phyloP scores from a whole-genome alignment of 2,113 vertebrate genomes.

The Daphoenositta chrysoptera region DNA sequence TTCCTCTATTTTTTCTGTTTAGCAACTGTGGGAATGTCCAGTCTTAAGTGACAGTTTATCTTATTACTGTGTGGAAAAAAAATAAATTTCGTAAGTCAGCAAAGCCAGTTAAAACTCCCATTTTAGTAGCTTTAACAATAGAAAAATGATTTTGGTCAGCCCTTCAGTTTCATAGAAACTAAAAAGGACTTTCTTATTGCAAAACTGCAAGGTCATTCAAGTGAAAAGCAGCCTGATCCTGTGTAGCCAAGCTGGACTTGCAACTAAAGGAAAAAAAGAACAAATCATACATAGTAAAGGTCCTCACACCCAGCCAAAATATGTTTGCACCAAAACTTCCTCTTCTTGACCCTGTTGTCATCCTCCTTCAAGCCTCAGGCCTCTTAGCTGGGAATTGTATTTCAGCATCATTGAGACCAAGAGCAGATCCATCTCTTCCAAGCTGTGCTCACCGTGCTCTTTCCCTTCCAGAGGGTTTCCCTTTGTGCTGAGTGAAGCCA shows the following conservation, averaged over 20 bases:
- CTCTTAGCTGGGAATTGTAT: neutral
- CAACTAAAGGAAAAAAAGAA: neutral
- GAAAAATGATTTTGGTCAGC: neutral
- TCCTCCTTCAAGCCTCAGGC: neutral
- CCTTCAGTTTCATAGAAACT: neutral
- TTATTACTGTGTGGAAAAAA: neutral
- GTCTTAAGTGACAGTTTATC: neutral
- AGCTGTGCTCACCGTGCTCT: fast-evolving
- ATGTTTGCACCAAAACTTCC: neutral
- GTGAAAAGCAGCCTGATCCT: slow-evolving; percentile 8
- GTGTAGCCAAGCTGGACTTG: slow-evolving; percentile 16
- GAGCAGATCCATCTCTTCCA: neutral
- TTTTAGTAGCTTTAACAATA: neutral
- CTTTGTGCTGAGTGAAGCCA: neutral
- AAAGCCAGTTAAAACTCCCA: neutral
- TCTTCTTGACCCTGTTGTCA: neutral
- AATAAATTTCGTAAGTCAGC: neutral
- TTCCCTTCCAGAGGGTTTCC: neutral
- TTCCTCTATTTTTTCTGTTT: neutral
- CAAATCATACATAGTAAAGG: neutral
- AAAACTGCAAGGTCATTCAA: neutral
- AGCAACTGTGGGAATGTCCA: slow-evolving; percentile 33
- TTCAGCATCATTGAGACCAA: neutral
- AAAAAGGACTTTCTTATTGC: neutral
- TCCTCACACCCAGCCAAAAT: neutral